Base-by-base conservation (phyloP, 1,140 invertebrate genomes). In the Hyles vespertilio region DNA sequence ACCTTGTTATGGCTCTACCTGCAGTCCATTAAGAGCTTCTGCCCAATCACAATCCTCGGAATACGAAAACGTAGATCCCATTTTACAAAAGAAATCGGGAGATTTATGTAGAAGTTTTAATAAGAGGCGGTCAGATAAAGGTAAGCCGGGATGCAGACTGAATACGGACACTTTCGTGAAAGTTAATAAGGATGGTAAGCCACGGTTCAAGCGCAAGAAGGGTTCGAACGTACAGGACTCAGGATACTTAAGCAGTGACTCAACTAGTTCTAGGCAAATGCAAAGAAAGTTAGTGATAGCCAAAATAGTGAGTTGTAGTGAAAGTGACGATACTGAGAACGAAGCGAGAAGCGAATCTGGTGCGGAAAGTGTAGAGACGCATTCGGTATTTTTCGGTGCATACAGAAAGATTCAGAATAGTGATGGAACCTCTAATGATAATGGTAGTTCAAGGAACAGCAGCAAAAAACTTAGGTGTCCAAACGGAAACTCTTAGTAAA, bases 311-410 rank as follows among this genome's bases (percentile, higher is more conserved):
- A 92, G 90, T 75, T 91, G 90, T 55, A 92, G 90, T 63, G 92
- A 93, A 65, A 93, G 92, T 53, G 93, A 94, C 53, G 94, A 94
- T 60, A 93, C 93, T n/a, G 94, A 93, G 67, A 94, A 93, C 32
- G 94, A 95, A 70, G 94, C 93, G 8, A 92, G 93, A 56, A 95
- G 95, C 85, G 95, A 96, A 86, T 96, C 95, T 47, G 95, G 95
- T 2, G 95, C 94, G 5, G 95, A 96, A 75, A 96, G 95, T 86
- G 90, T 96, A 44, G 95, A 95, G 58, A 96, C 95, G 0, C 94
- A 96, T 87, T 95, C 94, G 10, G 94, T 95, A 3, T 94, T 95
- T 69, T 95, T 95, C 69, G 94, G 85, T 64, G 91, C 89, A 89
- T 93, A 90, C 65, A 76, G 79, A 56, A 81, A 84, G 33, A 61